phyloP scores from a whole-genome alignment of 2,888 invertebrate genomes.

The Yponomeuta sedellus region DNA sequence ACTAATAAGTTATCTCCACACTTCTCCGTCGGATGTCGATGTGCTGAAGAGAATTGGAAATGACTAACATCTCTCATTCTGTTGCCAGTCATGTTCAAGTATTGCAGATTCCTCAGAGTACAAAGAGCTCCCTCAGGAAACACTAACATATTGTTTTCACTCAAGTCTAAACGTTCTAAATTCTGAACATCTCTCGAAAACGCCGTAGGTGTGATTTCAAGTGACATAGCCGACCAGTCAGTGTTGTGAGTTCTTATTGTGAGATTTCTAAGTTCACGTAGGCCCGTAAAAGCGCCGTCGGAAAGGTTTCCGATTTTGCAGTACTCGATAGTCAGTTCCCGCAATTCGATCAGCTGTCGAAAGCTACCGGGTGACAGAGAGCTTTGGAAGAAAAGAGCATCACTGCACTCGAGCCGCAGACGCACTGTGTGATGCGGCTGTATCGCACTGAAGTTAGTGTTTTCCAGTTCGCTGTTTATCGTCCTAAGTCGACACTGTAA shows the following conservation, averaged over 20 bases:
- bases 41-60: conserved; percentile 81
- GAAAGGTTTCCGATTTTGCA: conserved; percentile 90
- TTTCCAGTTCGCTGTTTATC: conserved; percentile 88
- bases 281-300: conserved; percentile 87
- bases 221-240: conserved; percentile 88
- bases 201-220: conserved; percentile 84
- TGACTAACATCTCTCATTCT: conserved; percentile 84
- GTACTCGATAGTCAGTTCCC: conserved; percentile 86
- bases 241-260: conserved; percentile 90
- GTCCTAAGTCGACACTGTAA: conserved; percentile 84
- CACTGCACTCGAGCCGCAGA: conserved; percentile 86
- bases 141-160: conserved; percentile 88
- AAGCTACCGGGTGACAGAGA: conserved; percentile 86
- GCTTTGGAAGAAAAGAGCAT: conserved; percentile 87
- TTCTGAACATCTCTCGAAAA: conserved; percentile 84
- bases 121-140: conserved; percentile 87
- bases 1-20: conserved; percentile 83
- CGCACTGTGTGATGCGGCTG: conserved; percentile 88
- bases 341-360: conserved; percentile 83
- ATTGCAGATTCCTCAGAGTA: conserved; percentile 83
- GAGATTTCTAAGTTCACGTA: conserved; percentile 85
- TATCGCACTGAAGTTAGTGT: conserved; percentile 88
- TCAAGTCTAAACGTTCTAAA: conserved; percentile 84
- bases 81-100: conserved; percentile 87
- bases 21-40: conserved; percentile 76